These are phyloP conservation scores for Penaeus chinensis DNA, from an alignment of 1,140 invertebrate species.

Conservation along the genomic window DNA sequence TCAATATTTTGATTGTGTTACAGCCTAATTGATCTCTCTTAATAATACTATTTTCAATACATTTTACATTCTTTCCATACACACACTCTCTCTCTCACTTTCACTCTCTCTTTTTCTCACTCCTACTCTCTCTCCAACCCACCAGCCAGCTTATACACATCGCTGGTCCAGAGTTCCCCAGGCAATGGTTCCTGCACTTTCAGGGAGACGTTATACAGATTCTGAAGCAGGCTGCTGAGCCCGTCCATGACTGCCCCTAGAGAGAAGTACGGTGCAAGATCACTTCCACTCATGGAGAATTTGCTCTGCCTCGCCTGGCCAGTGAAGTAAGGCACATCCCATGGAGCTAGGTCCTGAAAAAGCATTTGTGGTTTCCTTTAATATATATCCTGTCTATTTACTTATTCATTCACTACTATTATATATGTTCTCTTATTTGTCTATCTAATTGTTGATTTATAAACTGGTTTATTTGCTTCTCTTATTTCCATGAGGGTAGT, in stretches of 20 bases:
- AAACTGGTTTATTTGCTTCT: no score
- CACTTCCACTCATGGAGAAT: constrained; percentile 69
- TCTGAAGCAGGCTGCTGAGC: constrained; percentile 82
- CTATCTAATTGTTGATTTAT: no score
- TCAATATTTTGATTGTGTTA: no score
- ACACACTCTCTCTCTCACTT: no score
- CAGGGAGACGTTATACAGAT: constrained; percentile 84
- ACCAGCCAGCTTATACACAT: constrained; percentile 89
- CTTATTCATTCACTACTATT: not conserved
- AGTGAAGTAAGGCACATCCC: constrained; percentile 88
- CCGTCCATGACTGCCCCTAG: constrained; percentile 97
- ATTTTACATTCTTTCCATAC: no score
- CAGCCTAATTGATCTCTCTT: no score
- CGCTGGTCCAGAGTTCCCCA: constrained; percentile 83
- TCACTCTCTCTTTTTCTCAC: no score
- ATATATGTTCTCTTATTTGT: no score
- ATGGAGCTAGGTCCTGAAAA: constrained; percentile 74
- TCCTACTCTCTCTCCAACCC: not conserved
- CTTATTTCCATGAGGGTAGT: no score
- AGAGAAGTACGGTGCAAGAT: constrained; percentile 91
- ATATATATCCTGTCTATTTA: not conserved
- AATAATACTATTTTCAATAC: no score
- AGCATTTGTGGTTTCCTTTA: constrained; percentile 55
- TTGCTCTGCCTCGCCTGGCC: constrained; percentile 78
- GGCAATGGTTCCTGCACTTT: constrained; percentile 77